These are phyloP conservation scores for Perca flavescens DNA, from an alignment of 2,113 vertebrate genomes.

Conservation along the genomic window DNA sequence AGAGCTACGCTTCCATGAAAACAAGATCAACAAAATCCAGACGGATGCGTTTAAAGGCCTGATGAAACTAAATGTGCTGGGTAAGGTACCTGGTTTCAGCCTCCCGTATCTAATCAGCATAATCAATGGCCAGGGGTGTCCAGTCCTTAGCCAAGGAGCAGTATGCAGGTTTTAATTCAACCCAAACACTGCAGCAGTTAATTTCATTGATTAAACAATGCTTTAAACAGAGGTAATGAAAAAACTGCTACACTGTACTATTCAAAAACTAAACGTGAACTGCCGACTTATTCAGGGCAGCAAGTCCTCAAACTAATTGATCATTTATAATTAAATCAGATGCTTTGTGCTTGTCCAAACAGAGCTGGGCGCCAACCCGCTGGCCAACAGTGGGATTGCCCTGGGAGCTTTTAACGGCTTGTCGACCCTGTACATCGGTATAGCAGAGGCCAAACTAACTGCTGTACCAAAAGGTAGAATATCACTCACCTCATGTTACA, in stretches of 20 bases:
- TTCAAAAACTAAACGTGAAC: not conserved
- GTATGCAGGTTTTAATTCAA: not conserved
- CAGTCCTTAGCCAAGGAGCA: not conserved
- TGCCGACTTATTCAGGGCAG: not conserved
- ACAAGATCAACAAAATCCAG: slow-evolving; percentile 92
- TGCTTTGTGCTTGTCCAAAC: slow-evolving; percentile 63
- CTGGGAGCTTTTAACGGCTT: slow-evolving; percentile 93
- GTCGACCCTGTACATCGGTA: slow-evolving; percentile 92
- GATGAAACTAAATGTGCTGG: slow-evolving; percentile 93
- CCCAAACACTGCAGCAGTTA: not conserved
- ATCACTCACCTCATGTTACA: not conserved
- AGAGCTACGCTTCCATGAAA: slow-evolving; percentile 95
- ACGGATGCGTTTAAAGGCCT: slow-evolving; percentile 93
- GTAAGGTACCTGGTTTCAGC: slow-evolving; percentile 75
- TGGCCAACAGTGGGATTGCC: slow-evolving; percentile 92
- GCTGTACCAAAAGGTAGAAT: slow-evolving; percentile 93
- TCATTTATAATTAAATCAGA: slow-evolving; percentile 19
- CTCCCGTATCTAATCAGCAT: not conserved
- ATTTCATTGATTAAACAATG: not conserved
- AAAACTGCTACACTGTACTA: not conserved
- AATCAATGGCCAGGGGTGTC: not conserved
- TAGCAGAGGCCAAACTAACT: slow-evolving; percentile 94
- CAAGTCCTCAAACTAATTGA: not conserved
- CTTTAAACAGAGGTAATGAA: not conserved
- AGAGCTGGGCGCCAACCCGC: slow-evolving; percentile 98